Evolutionary conservation across 2,797 vertebrate species (phyloP), one percentile per base, ranked within the genome.

Genomic region (Rhabdophis nuchalis): DNA sequence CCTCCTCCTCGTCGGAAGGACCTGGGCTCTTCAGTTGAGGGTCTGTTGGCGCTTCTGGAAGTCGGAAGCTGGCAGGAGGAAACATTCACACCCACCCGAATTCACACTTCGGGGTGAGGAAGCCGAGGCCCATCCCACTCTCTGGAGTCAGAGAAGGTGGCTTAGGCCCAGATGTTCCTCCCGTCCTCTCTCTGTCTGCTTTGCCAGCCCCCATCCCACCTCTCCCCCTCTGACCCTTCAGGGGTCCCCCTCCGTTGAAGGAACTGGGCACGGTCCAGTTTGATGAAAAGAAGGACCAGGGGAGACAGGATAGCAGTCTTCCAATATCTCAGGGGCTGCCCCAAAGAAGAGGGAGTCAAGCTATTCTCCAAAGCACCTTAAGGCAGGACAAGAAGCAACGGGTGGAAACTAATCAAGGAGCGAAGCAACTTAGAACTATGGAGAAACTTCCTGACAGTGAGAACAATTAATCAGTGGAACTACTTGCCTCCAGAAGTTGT

Each of bases 1-100:
- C 58, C 2, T 60, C 23, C 0, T 60, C 58, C 20, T 57, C 5
- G 1, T 41, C n/a, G 9, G 3, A 3, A 13, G 36, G 46, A 50
- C 86, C 3, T 27, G 52, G 16, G 1, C 11, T 4, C 0, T 27
- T 36, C 77, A 0, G 0, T 0, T 89, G 27, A 85, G 56, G 50
- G 64, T 86, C 46, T 23, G 36, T 87, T 14, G 85, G 64, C 13
- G 16, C 61, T 1, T 14, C 6, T 9, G 4, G 52, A 46, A 91
- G 50, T 46, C 4, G 16, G 6, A 10, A 13, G 11, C 11, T 11
- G 68, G 68, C 32, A 10, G 68, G 32, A 3, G 0, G 0, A 20
- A 77, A 77, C 32, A 9, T 77, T 77, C 68, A 77, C 32, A 77
- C 68, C 68, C 32, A 41, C 8, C 32, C 8, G 2, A 27, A 52